Evolutionary conservation across 2,797 vertebrate genomes (phyloP).

Genomic region (Eulemur rubriventer): DNA sequence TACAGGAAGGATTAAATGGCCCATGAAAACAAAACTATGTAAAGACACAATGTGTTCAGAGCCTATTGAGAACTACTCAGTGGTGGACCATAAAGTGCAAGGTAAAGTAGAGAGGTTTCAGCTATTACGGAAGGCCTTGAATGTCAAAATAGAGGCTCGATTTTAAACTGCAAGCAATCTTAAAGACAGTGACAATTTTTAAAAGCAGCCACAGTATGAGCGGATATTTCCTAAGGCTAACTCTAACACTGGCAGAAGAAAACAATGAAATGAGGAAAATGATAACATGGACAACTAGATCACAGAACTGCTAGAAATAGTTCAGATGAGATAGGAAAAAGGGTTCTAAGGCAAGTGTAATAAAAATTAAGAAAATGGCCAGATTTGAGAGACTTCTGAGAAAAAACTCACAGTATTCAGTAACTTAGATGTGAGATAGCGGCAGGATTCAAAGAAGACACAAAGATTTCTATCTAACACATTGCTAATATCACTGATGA

Average conservation of each 20-base stretch:
- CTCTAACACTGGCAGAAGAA: not conserved
- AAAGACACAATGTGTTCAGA: not conserved
- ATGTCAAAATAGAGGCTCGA: not conserved
- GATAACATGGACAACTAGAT: not conserved
- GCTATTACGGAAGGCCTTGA: not conserved
- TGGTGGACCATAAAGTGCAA: not conserved
- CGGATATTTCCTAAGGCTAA: not conserved
- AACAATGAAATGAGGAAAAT: not conserved
- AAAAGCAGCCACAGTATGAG: not conserved
- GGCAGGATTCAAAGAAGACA: not conserved
- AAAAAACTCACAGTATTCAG: not conserved
- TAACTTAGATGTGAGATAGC: not conserved
- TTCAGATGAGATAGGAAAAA: not conserved
- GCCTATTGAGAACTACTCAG: not conserved
- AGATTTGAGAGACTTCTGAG: not conserved
- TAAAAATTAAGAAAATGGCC: not conserved
- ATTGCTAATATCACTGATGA: not conserved
- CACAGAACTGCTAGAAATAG: not conserved
- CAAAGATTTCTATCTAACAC: not conserved
- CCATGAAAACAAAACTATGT: not conserved
- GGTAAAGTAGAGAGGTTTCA: not conserved
- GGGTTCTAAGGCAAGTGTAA: not conserved
- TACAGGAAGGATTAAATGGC: not conserved
- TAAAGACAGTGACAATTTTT: not conserved
- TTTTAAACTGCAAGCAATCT: not conserved